Evolutionary conservation across 1,140 invertebrate genomes (phyloP), one percentile per base, ranked within the genome.

Genomic region (Tetramorium alpestre): DNA sequence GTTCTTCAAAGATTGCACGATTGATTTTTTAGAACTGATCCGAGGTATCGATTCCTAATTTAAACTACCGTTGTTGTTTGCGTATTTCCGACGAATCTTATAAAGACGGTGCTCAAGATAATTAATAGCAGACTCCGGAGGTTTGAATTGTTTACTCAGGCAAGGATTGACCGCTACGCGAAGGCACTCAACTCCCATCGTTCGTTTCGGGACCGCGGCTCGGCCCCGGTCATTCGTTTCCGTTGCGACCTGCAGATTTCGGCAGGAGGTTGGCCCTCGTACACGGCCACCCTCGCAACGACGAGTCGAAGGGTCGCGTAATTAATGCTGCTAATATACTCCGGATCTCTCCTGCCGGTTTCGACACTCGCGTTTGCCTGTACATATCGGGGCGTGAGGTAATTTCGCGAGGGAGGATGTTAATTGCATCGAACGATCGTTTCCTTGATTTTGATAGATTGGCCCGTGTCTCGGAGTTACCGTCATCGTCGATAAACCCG

Each of bases 281-380:
- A 49, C 33, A 64, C 25, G 38, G 38, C 58, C 72, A 58, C 80
- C 86, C 86, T 76, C 49, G 47, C 64, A 49, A 16, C 87, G 67
- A 75, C 89, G 75, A 87, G 22, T 54, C 67, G 72, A 75, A 91
- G 90, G 90, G 87, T 91, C 76, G 44, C 86, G 90, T 91, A 91
- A 91, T 91, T 91, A 91, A 91, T 91, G 90, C 88, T 87, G 88
- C 90, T 91, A 91, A 91, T 91, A 91, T 87, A 91, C 70, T 62
- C 25, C 25, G 81, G 72, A 86, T 89, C 87, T 89, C 87, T 85
- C 87, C 54, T 69, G 65, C 65, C 82, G 69, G 70, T 91, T 91
- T 89, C 90, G 72, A 87, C 90, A 87, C 90, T 91, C 75, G 73
- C 47, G 51, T 33, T 33, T 6, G 44, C 54, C 67, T 67, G 69